A percentile compares a stretch with the other conserved stretches of the same genome.
These are phyloP conservation scores for Clunio marinus DNA, from an alignment of 2,888 invertebrate genomes.

Conservation along the genomic window DNA sequence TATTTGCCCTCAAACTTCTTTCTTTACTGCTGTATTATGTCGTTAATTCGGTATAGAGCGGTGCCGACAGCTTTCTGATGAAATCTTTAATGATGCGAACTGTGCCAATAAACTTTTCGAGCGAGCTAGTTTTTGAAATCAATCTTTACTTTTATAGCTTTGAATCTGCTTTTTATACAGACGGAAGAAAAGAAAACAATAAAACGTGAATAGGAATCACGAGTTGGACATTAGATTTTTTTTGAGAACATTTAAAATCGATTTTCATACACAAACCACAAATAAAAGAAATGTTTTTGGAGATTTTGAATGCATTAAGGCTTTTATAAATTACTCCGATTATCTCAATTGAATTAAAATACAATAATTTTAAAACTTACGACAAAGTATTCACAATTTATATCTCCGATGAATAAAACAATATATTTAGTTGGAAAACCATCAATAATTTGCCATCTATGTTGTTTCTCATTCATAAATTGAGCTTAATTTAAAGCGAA, in stretches of 20 bases:
- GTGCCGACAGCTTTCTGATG: slow-evolving; percentile 24
- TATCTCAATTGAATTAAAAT: too few relatives aligned
- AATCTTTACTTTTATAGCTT: slow-evolving; percentile 32
- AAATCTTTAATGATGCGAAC: slow-evolving; percentile 37
- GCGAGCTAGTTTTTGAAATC: slow-evolving; percentile 12
- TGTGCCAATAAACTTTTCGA: slow-evolving; percentile 28
- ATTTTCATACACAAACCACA: background rate
- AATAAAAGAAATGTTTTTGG: background rate
- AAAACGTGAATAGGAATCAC: slow-evolving; percentile 37
- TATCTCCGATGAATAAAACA: background rate
- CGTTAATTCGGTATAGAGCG: slow-evolving; percentile 10
- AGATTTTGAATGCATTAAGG: too few relatives aligned
- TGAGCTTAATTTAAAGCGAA: slow-evolving; percentile 31
- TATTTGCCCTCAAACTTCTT: slow-evolving; percentile 32
- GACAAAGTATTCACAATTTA: background rate
- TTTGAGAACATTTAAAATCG: slow-evolving; percentile 8
- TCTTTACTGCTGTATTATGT: slow-evolving; percentile 9
- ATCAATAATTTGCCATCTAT: slow-evolving; percentile 26
- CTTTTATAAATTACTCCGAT: too few relatives aligned
- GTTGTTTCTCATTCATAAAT: slow-evolving; percentile 28
- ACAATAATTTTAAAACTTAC: too few relatives aligned
- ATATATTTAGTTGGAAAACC: slow-evolving; percentile 16
- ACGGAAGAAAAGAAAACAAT: slow-evolving; percentile 10
- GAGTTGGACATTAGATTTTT: slow-evolving; percentile 35
- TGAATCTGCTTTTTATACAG: slow-evolving; percentile 23